These are phyloP conservation scores for Micrasema longulum DNA, from an alignment of 1,140 invertebrate species.

Conservation along the genomic window DNA sequence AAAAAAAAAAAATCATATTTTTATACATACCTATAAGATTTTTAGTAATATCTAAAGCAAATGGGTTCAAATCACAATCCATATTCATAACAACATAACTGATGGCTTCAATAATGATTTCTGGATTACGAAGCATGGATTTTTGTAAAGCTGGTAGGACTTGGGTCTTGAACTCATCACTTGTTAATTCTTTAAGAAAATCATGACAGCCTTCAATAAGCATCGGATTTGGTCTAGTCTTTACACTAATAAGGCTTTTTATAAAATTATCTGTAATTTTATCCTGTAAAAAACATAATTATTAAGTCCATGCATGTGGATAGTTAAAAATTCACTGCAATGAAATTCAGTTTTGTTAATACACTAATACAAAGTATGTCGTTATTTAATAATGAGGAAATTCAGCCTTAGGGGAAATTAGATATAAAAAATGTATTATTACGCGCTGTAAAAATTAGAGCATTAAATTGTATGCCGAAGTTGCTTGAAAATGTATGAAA, in stretches of 20 bases:
- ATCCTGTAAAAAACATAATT: constrained; percentile 62
- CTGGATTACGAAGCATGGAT: constrained; percentile 93
- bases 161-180: constrained; percentile 80
- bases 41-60: constrained; percentile 85
- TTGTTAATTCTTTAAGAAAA: constrained; percentile 74
- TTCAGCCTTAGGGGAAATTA: too few species aligned
- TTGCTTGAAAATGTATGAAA: too few species aligned
- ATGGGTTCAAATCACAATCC: constrained; percentile 82
- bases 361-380: too few species aligned
- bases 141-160: constrained; percentile 90
- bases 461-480: too few species aligned
- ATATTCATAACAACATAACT: constrained; percentile 79
- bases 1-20: neutral
- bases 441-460: too few species aligned
- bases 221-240: constrained; percentile 78
- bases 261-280: constrained; percentile 80
- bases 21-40: constrained; percentile 75
- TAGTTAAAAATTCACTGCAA: too few species aligned
- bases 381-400: too few species aligned
- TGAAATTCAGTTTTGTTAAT: too few species aligned
- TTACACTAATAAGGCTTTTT: constrained; percentile 85
- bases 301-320: too few species aligned
- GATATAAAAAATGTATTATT: too few species aligned
- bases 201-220: constrained; percentile 75
- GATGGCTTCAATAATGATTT: constrained; percentile 87